Percentiles rank a stretch among this genome's conserved stretches.
Evolutionary conservation across 2,113 vertebrate genomes (phyloP).

Genomic region (Eptesicus fuscus): DNA sequence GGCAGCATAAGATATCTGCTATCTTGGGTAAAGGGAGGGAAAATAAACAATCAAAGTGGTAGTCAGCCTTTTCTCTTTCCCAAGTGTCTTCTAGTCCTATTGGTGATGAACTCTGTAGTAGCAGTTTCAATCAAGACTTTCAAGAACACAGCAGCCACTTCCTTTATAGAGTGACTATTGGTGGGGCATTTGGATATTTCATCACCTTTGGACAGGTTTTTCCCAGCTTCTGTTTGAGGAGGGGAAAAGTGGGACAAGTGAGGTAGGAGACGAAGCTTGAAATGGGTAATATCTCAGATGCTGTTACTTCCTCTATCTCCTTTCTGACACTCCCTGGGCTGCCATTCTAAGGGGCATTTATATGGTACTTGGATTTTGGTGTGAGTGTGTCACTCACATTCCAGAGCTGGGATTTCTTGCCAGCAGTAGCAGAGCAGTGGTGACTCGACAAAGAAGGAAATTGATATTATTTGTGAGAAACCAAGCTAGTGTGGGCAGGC

Average conservation of each 20-base stretch:
- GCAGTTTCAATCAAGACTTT: background rate
- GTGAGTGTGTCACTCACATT: background rate
- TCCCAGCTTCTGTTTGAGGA: background rate
- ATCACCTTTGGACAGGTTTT: background rate
- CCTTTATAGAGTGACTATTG: background rate
- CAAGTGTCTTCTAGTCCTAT: slow-evolving; percentile 4
- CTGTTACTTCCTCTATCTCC: background rate
- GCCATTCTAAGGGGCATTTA: background rate
- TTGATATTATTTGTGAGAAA: background rate
- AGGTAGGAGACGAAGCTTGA: background rate
- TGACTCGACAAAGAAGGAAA: background rate
- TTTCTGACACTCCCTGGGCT: background rate
- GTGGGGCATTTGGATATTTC: background rate
- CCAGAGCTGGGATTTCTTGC: background rate
- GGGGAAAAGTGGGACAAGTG: background rate
- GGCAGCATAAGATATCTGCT: background rate
- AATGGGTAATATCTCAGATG: background rate
- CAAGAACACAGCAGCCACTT: background rate
- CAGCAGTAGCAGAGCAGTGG: background rate
- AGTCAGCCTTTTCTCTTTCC: background rate
- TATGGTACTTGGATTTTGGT: background rate
- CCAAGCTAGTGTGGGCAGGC: background rate
- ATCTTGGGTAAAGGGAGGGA: background rate
- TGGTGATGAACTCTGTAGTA: background rate
- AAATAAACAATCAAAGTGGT: slow-evolving; percentile 1